Evolutionary conservation across 2,888 invertebrate genomes (phyloP).

Genomic region (Nysson spinosus): DNA sequence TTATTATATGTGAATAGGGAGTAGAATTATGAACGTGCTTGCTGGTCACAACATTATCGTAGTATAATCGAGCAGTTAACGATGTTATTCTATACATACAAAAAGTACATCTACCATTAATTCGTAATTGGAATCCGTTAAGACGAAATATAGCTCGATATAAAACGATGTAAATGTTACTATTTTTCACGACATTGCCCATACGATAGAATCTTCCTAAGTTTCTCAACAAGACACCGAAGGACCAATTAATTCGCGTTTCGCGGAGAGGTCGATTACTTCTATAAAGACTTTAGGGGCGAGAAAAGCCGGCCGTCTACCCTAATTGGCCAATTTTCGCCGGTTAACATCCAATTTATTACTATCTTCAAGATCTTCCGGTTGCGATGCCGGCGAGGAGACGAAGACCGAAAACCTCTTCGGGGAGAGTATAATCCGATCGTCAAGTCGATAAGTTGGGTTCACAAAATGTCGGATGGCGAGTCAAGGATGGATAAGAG

Average conservation of each 20-base stretch:
- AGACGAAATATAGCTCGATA: no score
- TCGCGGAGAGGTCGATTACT: conserved; percentile 65
- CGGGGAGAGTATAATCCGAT: conserved; percentile 65
- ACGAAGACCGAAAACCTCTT: conserved; percentile 55
- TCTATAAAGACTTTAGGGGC: conserved; percentile 66
- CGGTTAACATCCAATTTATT: conserved; percentile 74
- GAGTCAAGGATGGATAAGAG: conserved; percentile 15
- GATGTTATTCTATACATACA: no score
- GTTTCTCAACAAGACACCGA: conserved; percentile 58
- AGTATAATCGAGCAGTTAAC: no score
- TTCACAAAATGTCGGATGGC: conserved; percentile 31
- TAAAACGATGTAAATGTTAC: background rate
- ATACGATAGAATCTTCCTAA: conserved; percentile 37
- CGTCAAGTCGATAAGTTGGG: conserved; percentile 58
- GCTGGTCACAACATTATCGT: no score
- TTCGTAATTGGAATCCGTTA: no score
- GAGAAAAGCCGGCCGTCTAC: conserved; percentile 67
- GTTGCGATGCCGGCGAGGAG: conserved; percentile 35
- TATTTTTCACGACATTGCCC: conserved; percentile 1
- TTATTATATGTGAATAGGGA: no score
- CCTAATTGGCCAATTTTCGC: conserved; percentile 74
- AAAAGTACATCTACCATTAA: no score
- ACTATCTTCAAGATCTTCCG: conserved; percentile 63
- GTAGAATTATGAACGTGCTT: no score
- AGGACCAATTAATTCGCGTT: conserved; percentile 68